Evolutionary conservation across 2,113 vertebrate species (phyloP).

Genomic region (Centrocercus urophasianus): DNA sequence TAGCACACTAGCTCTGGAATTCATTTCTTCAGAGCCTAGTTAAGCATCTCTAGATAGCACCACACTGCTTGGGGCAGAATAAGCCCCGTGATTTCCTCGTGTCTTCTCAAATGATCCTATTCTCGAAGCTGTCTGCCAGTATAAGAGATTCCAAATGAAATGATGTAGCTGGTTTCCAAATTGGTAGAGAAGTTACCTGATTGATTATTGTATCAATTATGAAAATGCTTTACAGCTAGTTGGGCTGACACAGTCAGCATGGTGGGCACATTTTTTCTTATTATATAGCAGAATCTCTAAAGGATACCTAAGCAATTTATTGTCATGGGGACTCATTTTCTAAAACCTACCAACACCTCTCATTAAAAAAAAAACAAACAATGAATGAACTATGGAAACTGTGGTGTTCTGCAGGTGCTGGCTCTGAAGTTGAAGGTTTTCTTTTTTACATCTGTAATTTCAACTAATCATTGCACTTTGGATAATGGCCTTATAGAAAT

Average conservation of each 20-base stretch:
- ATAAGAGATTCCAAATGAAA: neutral
- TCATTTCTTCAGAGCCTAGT: neutral
- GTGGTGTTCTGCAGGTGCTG: neutral
- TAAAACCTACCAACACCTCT: neutral
- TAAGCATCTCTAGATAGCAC: neutral
- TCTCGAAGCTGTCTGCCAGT: neutral
- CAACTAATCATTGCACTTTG: neutral
- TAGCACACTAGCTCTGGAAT: neutral
- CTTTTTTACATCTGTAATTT: neutral
- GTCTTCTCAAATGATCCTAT: neutral
- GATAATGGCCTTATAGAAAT: neutral
- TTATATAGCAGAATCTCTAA: neutral
- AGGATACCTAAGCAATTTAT: neutral
- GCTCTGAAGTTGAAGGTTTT: neutral
- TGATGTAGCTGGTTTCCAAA: neutral
- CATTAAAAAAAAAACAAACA: neutral
- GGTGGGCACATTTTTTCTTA: neutral
- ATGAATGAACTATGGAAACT: neutral
- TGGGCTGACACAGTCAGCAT: neutral
- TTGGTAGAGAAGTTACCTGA: neutral
- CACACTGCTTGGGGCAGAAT: neutral
- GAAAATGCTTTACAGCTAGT: neutral
- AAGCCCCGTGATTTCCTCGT: neutral
- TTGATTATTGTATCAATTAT: neutral
- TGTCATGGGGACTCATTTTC: neutral